phyloP scores from a whole-genome alignment of 2,113 vertebrate species.

The Ochotona princeps region DNA sequence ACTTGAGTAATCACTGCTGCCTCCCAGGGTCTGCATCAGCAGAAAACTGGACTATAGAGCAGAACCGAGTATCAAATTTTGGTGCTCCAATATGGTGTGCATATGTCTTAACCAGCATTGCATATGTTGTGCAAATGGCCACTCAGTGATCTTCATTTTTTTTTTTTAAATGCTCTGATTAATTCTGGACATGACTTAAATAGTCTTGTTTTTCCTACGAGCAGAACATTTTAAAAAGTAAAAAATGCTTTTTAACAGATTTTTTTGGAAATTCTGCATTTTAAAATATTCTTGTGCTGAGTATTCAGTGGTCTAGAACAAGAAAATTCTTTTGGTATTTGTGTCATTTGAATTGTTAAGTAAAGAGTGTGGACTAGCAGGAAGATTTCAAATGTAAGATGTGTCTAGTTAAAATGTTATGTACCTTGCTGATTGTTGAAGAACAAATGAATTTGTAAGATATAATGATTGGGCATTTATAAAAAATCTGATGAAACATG shows the following conservation, averaged over 20 bases:
- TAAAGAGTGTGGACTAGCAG: neutral
- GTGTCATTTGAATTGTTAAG: constrained; percentile 10
- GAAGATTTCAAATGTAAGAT: neutral
- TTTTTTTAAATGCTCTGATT: neutral
- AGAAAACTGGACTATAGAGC: no score
- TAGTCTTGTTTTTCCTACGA: neutral
- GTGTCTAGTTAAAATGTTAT: neutral
- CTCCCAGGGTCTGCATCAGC: no score
- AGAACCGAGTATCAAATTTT: no score
- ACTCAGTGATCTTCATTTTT: neutral
- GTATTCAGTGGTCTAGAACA: neutral
- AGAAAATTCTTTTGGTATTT: constrained; percentile 26
- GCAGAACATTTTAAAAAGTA: neutral
- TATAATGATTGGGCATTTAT: constrained; percentile 11
- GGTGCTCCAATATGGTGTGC: no score
- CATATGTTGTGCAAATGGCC: no score
- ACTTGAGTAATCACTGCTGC: no score
- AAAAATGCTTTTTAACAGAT: neutral
- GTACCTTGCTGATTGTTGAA: constrained; percentile 53
- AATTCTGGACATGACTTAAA: neutral
- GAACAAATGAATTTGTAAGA: constrained; percentile 41
- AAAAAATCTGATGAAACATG: constrained; percentile 27
- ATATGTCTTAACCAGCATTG: no score
- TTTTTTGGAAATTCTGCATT: neutral
- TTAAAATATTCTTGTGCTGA: neutral